phyloP scores from a whole-genome alignment of 2,113 vertebrate genomes.

The Thamnophis sirtalis region DNA sequence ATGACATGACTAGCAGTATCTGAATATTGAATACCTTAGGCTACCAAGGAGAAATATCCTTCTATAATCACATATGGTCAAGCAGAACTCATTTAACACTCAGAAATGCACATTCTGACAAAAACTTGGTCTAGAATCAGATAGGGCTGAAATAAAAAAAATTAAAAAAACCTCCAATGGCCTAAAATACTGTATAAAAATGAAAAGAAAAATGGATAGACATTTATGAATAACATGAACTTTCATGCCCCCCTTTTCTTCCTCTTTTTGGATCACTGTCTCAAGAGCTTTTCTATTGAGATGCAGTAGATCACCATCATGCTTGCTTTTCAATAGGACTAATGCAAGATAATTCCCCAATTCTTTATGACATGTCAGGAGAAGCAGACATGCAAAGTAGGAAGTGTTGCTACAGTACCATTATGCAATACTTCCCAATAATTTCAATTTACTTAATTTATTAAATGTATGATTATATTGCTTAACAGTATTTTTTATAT shows the following conservation, averaged over 20 bases:
- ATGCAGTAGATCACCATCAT: neutral
- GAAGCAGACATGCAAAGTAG: neutral
- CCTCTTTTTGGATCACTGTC: too few relatives aligned
- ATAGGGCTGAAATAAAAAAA: neutral
- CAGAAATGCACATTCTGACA: neutral
- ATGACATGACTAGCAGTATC: conserved; percentile 1
- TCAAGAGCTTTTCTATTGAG: neutral
- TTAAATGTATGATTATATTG: neutral
- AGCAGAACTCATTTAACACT: conserved; percentile 13
- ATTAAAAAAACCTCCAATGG: neutral
- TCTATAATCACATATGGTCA: conserved; percentile 16
- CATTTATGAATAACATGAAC: neutral
- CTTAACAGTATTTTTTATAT: neutral
- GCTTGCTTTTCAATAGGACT: neutral
- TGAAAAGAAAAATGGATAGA: neutral
- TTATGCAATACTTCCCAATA: neutral
- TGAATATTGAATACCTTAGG: conserved; percentile 5
- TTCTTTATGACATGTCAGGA: neutral
- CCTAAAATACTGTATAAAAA: neutral
- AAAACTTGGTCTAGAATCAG: neutral
- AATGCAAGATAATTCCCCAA: neutral
- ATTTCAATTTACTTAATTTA: neutral
- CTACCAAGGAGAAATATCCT: conserved; percentile 3
- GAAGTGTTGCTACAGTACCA: neutral
- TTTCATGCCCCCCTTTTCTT: neutral